Conservation (phyloP, 1,140 invertebrate species). For the Drosophila parabipectinata region DNA sequence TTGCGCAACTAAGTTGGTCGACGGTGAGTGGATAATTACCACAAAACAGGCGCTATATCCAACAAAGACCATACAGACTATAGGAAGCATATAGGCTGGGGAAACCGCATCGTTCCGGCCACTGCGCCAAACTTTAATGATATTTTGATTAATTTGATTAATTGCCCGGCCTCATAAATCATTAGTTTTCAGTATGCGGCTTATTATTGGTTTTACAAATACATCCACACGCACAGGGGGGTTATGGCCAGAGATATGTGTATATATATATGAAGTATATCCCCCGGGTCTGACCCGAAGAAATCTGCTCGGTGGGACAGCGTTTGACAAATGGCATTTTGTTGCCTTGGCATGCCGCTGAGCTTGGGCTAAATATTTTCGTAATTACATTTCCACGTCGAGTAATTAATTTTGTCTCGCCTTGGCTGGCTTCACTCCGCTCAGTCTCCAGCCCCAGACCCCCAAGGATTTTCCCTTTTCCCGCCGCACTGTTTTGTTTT, state of each 20-base stretch:
- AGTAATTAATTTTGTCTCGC: constrained; percentile 84
- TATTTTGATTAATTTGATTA: constrained; percentile 80
- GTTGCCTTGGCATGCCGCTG: constrained; percentile 71
- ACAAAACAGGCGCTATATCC: constrained; percentile 32
- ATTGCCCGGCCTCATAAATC: constrained; percentile 73
- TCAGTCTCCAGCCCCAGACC: neutral
- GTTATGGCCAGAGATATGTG: neutral
- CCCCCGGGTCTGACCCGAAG: constrained; percentile 30
- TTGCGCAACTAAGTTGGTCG: constrained; percentile 50
- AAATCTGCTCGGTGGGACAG: constrained; percentile 50
- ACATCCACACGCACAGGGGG: constrained; percentile 5
- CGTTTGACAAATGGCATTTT: constrained; percentile 79
- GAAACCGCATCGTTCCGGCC: constrained; percentile 61
- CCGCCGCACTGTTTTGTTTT: neutral
- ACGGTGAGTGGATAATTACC: constrained; percentile 74
- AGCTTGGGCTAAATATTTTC: constrained; percentile 83
- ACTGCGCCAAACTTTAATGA: constrained; percentile 77
- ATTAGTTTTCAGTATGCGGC: constrained; percentile 66
- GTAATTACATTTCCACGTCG: constrained; percentile 84
- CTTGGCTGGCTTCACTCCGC: constrained; percentile 41
- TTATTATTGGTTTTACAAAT: constrained; percentile 62
- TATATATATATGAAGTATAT: constrained; percentile 3
- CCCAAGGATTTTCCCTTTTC: constrained; percentile 12
- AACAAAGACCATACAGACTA: neutral
- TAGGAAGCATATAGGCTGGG: neutral